Evolutionary conservation across 1,140 invertebrate species (phyloP), one percentile per base, ranked within the genome.

Genomic region (Doryteuthis pealeii): DNA sequence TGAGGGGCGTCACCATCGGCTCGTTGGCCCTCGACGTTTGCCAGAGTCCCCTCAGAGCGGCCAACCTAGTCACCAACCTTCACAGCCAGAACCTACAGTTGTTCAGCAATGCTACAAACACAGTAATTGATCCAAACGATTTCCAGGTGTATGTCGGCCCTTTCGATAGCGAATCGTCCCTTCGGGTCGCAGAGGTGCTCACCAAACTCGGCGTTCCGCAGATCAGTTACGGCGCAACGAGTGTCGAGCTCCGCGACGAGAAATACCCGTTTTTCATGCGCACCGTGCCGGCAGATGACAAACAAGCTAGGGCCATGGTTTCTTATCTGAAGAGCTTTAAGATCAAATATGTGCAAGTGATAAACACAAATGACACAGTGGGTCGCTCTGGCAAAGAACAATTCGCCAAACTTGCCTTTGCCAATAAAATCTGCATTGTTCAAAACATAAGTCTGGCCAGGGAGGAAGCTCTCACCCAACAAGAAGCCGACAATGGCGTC

Each of bases 211-310:
- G 92, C 90, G 92, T 94, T 78, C 92, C 93, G 0, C 92, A 93
- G 89, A 89, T 93, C 72, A 93, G 92, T 82, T 94, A 93, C 82
- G 92, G 92, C 2, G 92, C 92, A 18, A 93, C 92, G 15, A 92
- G 91, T 74, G 90, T 91, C 28, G 79, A 82, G 54, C 72, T 85
- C 2, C 76, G 75, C 32, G 76, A 86, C 58, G 33, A 70, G 12
- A 81, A 82, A 78, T 95, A 92, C 86, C 91, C 91, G 58, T 94
- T 93, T 79, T 95, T 94, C 88, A 87, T 94, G 74, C 89, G 94
- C 12, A 93, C 94, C 1, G 94, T 95, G n/a, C 93, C 94, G 28
- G 93, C 92, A 0, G 94, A 95, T 88, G 91, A 92, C 82, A 93
- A 93, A 87, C 94, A 95, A 88, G 93, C 93, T 1, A 90, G 92